These are phyloP conservation scores for Podargus strigoides DNA, from an alignment of 2,797 vertebrate genomes.

Conservation along the genomic window DNA sequence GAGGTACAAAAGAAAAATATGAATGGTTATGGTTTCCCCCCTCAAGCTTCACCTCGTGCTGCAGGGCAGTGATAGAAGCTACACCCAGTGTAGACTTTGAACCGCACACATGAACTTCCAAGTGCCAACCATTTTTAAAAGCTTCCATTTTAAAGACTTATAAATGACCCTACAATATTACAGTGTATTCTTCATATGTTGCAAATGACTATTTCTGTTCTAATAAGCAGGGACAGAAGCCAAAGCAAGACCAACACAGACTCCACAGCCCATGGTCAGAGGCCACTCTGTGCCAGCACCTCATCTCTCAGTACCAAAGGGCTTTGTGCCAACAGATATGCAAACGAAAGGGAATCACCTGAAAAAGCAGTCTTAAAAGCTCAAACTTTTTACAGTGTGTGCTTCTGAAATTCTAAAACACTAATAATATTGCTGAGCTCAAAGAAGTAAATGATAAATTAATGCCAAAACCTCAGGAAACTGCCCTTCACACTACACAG, in stretches of 20 bases:
- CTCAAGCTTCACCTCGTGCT: neutral
- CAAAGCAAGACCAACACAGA: neutral
- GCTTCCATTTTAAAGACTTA: neutral
- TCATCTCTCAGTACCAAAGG: neutral
- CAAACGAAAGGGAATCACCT: neutral
- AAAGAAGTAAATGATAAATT: neutral
- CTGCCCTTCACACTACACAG: neutral
- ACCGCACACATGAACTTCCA: neutral
- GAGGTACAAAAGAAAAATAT: neutral
- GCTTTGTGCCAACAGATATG: neutral
- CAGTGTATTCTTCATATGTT: neutral
- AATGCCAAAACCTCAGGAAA: neutral
- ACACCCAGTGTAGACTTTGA: neutral
- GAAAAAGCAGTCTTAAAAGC: neutral
- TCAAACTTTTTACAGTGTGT: neutral
- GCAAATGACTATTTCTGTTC: neutral
- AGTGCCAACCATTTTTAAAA: neutral
- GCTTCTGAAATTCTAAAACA: no score
- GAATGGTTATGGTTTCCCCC: neutral
- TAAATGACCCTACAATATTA: neutral
- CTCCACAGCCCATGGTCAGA: neutral
- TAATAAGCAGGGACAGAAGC: neutral
- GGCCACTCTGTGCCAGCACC: neutral
- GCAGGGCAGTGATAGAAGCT: neutral
- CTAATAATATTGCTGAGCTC: neutral